These are phyloP conservation scores for Echinops telfairi DNA, from an alignment of 2,113 vertebrate genomes.

Conservation along the genomic window DNA sequence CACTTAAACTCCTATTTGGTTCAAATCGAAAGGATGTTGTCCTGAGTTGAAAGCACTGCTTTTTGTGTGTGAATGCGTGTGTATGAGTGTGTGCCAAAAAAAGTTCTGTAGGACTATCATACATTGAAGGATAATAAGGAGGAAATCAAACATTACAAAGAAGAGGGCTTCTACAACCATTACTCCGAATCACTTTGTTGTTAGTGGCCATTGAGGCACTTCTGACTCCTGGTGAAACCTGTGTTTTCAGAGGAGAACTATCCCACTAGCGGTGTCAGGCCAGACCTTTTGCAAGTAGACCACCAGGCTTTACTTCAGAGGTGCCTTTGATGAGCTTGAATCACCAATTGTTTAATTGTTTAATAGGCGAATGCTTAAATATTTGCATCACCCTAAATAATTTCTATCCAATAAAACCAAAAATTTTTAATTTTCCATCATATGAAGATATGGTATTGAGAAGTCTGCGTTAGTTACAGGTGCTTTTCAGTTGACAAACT, in stretches of 20 bases:
- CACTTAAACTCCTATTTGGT: slow-evolving; percentile 45
- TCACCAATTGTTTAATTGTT: background rate
- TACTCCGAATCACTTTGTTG: background rate
- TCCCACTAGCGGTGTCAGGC: background rate
- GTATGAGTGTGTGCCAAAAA: slow-evolving; percentile 47
- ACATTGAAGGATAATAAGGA: slow-evolving; percentile 36
- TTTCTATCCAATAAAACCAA: background rate
- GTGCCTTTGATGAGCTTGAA: background rate
- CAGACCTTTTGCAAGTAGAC: background rate
- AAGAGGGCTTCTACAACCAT: background rate
- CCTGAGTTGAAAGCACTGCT: slow-evolving; percentile 25
- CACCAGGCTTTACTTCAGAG: background rate
- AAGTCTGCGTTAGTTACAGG: background rate
- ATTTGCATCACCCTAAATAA: background rate
- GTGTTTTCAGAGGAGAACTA: background rate
- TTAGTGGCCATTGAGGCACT: background rate
- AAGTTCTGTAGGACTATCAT: slow-evolving; percentile 37
- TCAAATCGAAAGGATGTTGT: slow-evolving; percentile 38
- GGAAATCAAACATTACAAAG: background rate
- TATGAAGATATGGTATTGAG: slow-evolving; percentile 26
- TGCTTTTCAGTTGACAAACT: slow-evolving; percentile 9
- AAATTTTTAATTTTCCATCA: background rate
- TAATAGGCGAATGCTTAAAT: background rate
- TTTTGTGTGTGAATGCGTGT: slow-evolving; percentile 24
- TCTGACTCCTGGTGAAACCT: background rate